Base-by-base conservation (phyloP, 2,113 vertebrate species). In the Plestiodon gilberti region DNA sequence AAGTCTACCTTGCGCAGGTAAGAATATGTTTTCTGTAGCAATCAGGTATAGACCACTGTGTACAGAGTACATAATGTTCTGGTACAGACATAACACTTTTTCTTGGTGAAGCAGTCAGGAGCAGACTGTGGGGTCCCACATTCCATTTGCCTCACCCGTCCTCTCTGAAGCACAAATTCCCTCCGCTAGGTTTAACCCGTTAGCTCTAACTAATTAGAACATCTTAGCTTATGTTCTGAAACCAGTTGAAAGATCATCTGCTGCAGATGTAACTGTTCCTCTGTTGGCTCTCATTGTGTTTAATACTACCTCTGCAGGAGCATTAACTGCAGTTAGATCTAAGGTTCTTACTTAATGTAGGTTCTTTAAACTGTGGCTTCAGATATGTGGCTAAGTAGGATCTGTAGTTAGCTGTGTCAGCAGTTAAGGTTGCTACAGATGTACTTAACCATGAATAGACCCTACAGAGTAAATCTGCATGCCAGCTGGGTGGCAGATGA, bases 1-100 rank as follows among this genome's bases (percentile, higher is more conserved):
- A 96, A 91, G 18, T 98, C 98, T 77, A 69, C 80, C 8, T 95
- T 99, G 75, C 96, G 81, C 83, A 98, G 97, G 98, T 99, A 83
- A 95, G 94, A 64, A 8, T n/a, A 1, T 33, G 7, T 65, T 52
- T 35, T 64, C 73, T 62, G 20, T 9, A 13, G 67, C 73, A 10
- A 67, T 69, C 62, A 77, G 52, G 25, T 2, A 43, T 4, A 14
- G 55, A 15, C 14, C 84, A 71, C n/a, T 8, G 2, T 48, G 33
- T 61, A 30, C 23, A n/a, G 4, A 83, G 38, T 6, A 18, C 25
- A 57, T 67, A 55, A 52, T 13, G 13, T 25, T 4, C 40, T 4
- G n/a, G 43, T 20, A 10, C n/a, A 57, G 43, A 55, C 25, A 69
- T 69, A 30, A 69, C 25, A 59, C 1, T 84, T 30, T 40, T 25